Base-by-base conservation (phyloP, 2,113 vertebrate genomes). In the Albula goreensis region DNA sequence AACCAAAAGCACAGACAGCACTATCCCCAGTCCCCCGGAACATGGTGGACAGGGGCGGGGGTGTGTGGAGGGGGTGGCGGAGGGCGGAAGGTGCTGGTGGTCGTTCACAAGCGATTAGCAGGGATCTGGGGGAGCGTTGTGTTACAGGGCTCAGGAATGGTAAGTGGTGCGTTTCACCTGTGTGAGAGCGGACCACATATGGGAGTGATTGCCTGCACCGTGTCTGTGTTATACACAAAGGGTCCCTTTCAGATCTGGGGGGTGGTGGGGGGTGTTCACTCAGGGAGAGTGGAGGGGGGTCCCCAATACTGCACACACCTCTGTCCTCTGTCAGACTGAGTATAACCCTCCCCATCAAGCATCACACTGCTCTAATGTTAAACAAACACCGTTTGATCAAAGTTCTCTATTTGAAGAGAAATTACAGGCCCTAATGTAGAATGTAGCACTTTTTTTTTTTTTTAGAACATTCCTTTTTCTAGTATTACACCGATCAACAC, bases 301-400 rank as follows among this genome's bases (percentile, higher is more conserved):
- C 17, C 66, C 22, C 66, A 0, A 5, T 10, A 25, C 66, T 25
- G 66, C 66, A 74, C 66, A 31, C n/a, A 31, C 66, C 66, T 74
- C 66, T 74, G 66, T 74, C 66, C 66, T 74, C 66, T 10, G n/a
- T 31, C 66, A 74, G n/a, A 22, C 66, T n/a, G 22, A 3, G 6
- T 1, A 12, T 7, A 12, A 56, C 3, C 66, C n/a, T 10, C 22
- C 5, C 22, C 22, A 10, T 74, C 22, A 31, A 19, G 8, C 66
- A n/a, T 74, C 66, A 74, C 66, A 31, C 66, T 51, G 74, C 85
- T 88, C 86, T 83, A 90, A 91, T 87, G 87, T 92, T 92, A 93
- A 88, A 92, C 92, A 94, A 94, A 92, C 93, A 94, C 89, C 88
- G 93, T 90, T 92, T 90, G 91, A 90, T 93, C 91, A 91, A 92